Conservation (phyloP, 2,113 vertebrate species). For the Coturnix japonica region DNA sequence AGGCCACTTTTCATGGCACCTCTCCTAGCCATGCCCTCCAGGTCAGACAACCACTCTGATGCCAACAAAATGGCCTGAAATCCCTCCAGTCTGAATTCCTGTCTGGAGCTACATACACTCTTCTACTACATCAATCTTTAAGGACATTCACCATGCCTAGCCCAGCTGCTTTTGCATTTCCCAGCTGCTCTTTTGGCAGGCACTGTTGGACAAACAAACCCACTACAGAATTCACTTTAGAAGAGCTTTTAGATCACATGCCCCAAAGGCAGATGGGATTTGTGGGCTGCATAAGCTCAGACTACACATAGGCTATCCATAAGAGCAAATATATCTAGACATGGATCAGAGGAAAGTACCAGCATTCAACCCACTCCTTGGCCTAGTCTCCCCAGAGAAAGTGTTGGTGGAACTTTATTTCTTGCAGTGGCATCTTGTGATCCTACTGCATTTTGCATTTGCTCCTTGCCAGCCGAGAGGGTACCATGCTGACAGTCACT, state of each 20-base stretch:
- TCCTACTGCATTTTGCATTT: not conserved
- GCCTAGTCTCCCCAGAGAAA: not conserved
- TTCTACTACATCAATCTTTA: slow-evolving; percentile 62
- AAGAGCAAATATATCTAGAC: slow-evolving; percentile 27
- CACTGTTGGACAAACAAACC: slow-evolving; percentile 49
- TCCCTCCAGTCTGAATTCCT: slow-evolving; percentile 60
- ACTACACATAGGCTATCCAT: not conserved
- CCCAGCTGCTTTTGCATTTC: slow-evolving; percentile 61
- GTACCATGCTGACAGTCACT: not conserved
- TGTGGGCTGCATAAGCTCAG: slow-evolving; percentile 3
- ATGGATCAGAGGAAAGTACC: slow-evolving; percentile 20
- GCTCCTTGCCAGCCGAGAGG: not conserved
- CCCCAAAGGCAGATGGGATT: slow-evolving; percentile 49
- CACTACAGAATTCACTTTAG: slow-evolving; percentile 42
- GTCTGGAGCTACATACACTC: slow-evolving; percentile 45
- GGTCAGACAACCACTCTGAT: slow-evolving; percentile 33
- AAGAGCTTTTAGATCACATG: slow-evolving; percentile 34
- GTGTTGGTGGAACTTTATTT: not conserved
- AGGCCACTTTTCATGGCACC: slow-evolving; percentile 16
- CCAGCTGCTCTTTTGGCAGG: slow-evolving; percentile 66
- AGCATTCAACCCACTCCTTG: slow-evolving; percentile 19
- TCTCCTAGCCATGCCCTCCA: slow-evolving; percentile 30
- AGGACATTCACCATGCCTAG: slow-evolving; percentile 25
- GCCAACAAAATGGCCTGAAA: slow-evolving; percentile 61
- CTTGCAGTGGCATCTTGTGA: not conserved